Base-by-base conservation (phyloP, 2,888 invertebrate genomes). In the Bombylius major region DNA sequence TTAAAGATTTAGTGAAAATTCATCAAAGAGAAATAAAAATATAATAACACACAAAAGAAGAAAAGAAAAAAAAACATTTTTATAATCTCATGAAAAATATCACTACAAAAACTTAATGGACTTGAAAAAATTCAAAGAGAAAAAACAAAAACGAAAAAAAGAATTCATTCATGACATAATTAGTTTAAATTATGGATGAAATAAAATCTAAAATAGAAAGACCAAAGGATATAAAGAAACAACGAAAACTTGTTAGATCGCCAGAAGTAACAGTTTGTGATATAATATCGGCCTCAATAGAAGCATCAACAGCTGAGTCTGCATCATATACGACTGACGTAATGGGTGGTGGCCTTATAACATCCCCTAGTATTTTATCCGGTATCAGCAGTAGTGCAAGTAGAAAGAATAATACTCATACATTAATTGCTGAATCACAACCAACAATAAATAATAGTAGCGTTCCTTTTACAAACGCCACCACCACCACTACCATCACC, bases 271-370 rank as follows among this genome's bases (percentile, higher is more conserved):
- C 61, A 51, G 59, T 56, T 58, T 56, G 59, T 59, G 61, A 61
- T 59, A 60, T 61, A 42, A 42, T 42, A 54, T 50, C 58, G 33
- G 52, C 58, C 48, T 60, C 62, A 34, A 58, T 62, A 56, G 60
- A 59, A 54, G 56, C 61, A 13, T 9, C 44, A 58, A 56, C 56
- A 56, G 56, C 58, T 46, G 61, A 49, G n/a, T 39, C 50, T 12
- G 34, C 61, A 54, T 56, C 62, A 57, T 62, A 58, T 53, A 61
- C 58, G 59, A 59, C 59, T 60, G 62, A 62, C 69, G 71, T 70
- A 66, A 72, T 72, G 71, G 71, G 71, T 66, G 71, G 70, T 32
- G 54, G 56, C 23, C 49, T 59, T 50, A 56, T 56, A 56, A 57
- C 56, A 51, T 57, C 57, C 8, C 57, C 57, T 48, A 53, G 45